Percentiles rank a stretch among this genome's conserved stretches.
Evolutionary conservation across 2,113 vertebrate species (phyloP).

Genomic region (Cyanistes caeruleus): DNA sequence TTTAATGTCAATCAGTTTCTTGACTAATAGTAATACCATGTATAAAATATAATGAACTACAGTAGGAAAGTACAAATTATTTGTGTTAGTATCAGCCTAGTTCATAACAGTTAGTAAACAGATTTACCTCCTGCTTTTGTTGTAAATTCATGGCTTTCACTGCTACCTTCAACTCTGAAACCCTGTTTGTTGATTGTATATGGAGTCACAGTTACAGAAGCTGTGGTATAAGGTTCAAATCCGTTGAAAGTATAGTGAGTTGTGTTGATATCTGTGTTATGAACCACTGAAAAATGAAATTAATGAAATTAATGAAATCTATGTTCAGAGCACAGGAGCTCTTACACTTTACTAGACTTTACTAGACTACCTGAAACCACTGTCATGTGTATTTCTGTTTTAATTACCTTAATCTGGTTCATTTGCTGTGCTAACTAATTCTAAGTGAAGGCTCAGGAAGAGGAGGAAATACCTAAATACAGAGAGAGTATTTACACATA

Average conservation of each 20-base stretch:
- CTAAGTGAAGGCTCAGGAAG: not conserved
- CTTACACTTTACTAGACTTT: not conserved
- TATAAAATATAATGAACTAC: not conserved
- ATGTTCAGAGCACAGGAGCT: not conserved
- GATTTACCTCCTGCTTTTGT: not conserved
- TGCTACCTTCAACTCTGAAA: rapidly evolving
- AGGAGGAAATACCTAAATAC: not conserved
- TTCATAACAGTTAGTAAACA: not conserved
- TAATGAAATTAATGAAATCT: not conserved
- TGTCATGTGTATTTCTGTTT: not conserved
- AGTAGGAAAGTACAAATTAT: not conserved
- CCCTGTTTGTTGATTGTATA: rapidly evolving
- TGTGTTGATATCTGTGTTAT: rapidly evolving
- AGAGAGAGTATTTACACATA: not conserved
- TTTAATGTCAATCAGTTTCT: not conserved
- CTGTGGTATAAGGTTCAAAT: rapidly evolving
- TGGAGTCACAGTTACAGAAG: not conserved
- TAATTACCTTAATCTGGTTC: not conserved
- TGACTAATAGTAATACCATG: not conserved
- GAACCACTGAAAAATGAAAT: not conserved
- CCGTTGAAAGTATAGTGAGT: rapidly evolving
- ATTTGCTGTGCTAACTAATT: not conserved
- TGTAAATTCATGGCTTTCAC: rapidly evolving
- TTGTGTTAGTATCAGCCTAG: not conserved
- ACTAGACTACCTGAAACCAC: not conserved